Evolutionary conservation across 2,888 invertebrate species (phyloP), one percentile per base, ranked within the genome.

Genomic region (Seira sanloemensis): DNA sequence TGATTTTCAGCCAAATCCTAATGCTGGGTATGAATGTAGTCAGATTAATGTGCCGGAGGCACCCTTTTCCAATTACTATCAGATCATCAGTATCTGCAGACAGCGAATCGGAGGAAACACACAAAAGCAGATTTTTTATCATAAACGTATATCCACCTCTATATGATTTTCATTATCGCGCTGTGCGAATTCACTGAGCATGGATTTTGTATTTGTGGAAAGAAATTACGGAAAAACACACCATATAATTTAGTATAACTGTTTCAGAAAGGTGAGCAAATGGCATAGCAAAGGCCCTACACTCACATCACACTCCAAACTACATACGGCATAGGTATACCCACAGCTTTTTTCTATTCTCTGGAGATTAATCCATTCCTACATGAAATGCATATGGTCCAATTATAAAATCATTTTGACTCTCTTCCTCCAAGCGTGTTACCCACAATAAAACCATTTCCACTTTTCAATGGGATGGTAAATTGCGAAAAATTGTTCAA

Each of bases 381-480:
- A 73, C 73, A 72, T 73, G 79, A 79, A 79, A 79, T 79, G 73
- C 79, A 79, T 79, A 79, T 73, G 73, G 79, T 72, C 79, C 79
- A 79, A 79, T 79, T 79, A 79, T 79, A 79, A 79, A 79, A 79
- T 67, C 79, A 67, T 79, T 79, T 67, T 37, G 37, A 4, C 37
- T 37, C 26, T 37, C 37, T 37, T 37, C 66, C 54, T 73, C 79
- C 27, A n/a, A 37, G 5, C 12, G 67, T 25, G 72, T 79, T 19
- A 67, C 79, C 79, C 67, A 79, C 72, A 66, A 79, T 73, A 69
- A 71, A 79, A 66, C 50, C 73, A 73, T 73, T 67, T 26, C 24
- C 54, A 79, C 50, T 46, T 72, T 79, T 72, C 67, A 79, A 67
- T 73, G 27, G 66, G 25, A 72, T 54, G 67, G 79, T 26, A 67